Conservation (phyloP, 2,888 invertebrate genomes). For the Osmoderma eremita region DNA sequence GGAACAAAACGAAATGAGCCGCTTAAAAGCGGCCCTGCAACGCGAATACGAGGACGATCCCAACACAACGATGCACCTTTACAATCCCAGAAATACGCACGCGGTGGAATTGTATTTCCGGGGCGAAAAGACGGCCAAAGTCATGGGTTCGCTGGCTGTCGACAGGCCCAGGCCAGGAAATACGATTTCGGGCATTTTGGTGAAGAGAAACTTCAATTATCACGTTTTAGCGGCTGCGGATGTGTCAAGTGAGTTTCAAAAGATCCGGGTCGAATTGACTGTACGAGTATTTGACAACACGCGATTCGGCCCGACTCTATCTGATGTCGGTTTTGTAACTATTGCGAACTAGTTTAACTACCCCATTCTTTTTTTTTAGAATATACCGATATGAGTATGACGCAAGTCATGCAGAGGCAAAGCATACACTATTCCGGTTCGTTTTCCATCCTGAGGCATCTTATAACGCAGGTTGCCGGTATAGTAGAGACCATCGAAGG, state of each 20-base stretch:
- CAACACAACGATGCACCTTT: conserved; percentile 83
- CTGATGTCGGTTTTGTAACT: too few relatives aligned
- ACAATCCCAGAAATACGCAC: conserved; percentile 97
- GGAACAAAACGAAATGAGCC: conserved; percentile 98
- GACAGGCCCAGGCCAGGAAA: conserved; percentile 82
- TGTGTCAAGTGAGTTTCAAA: conserved; percentile 76
- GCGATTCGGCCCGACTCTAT: too few relatives aligned
- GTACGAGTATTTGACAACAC: too few relatives aligned
- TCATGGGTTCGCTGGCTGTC: conserved; percentile 92
- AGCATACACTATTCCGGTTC: conserved; percentile 88
- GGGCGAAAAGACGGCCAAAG: conserved; percentile 98
- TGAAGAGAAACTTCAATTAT: conserved; percentile 98
- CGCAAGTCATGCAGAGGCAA: conserved; percentile 91
- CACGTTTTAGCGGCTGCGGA: conserved; percentile 93
- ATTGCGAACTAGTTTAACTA: too few relatives aligned
- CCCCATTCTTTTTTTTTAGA: conserved; percentile 67
- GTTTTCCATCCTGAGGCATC: conserved; percentile 75
- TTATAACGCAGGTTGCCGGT: conserved; percentile 82
- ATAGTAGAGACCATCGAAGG: conserved; percentile 74
- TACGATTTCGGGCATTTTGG: conserved; percentile 89
- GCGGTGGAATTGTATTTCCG: conserved; percentile 92
- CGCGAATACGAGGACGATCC: conserved; percentile 92
- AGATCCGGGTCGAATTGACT: too few relatives aligned
- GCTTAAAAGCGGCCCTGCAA: conserved; percentile 92
- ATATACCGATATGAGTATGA: conserved; percentile 96